Evolutionary conservation across 2,888 invertebrate genomes (phyloP).

Genomic region (Drosophila sordidapex): DNA sequence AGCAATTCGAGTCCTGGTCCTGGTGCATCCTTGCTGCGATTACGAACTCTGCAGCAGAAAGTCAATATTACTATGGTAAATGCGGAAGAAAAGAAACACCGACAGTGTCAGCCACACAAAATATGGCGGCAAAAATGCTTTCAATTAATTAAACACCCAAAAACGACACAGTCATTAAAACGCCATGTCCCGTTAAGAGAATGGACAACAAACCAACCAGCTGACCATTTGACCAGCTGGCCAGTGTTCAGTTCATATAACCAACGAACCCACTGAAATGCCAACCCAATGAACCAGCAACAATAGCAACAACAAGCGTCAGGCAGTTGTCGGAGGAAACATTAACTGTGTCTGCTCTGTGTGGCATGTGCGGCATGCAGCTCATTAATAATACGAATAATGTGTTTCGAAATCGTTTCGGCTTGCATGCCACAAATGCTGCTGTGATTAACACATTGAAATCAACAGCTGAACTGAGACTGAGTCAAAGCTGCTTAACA

Average conservation of each 20-base stretch:
- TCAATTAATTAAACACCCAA: slow-evolving; percentile 79
- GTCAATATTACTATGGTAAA: slow-evolving; percentile 70
- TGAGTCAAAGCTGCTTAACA: slow-evolving; percentile 2
- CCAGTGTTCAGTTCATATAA: slow-evolving; percentile 12
- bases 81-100: slow-evolving; percentile 43
- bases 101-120: slow-evolving; percentile 54
- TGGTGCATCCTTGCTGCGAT: slow-evolving; percentile 6
- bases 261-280: slow-evolving; percentile 6
- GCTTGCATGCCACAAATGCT: slow-evolving; percentile 66
- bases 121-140: slow-evolving; percentile 66
- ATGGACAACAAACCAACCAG: slow-evolving; percentile 17
- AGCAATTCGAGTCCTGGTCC: neutral
- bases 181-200: slow-evolving; percentile 40
- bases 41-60: slow-evolving; percentile 42
- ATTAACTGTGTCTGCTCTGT: slow-evolving; percentile 24
- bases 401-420: slow-evolving; percentile 75
- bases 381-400: slow-evolving; percentile 77
- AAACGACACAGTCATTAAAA: slow-evolving; percentile 56
- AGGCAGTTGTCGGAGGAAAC: slow-evolving; percentile 11
- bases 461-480: slow-evolving; percentile 20
- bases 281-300: slow-evolving; percentile 31
- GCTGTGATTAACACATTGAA: slow-evolving; percentile 73
- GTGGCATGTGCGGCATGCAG: slow-evolving; percentile 66
- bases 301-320: slow-evolving; percentile 11
- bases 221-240: neutral